Conservation (phyloP, 2,797 vertebrate species). For the Rhinogobio ventralis region DNA sequence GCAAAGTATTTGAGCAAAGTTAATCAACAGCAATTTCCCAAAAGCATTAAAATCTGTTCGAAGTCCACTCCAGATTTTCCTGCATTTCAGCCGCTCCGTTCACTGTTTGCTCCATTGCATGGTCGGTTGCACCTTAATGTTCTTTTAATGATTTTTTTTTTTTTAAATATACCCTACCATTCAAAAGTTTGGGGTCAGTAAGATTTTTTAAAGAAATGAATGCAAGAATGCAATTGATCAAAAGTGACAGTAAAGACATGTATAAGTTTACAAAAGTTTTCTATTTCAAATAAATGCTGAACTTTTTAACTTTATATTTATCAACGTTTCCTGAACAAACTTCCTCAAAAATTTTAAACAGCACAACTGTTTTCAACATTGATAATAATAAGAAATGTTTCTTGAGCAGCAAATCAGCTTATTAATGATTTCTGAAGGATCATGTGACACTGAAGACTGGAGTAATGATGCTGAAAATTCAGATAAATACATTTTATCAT, state of each 20-base stretch:
- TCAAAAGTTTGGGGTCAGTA: too few relatives aligned
- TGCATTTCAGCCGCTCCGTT: not conserved
- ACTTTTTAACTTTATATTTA: not conserved
- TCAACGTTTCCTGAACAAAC: not conserved
- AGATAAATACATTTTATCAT: not conserved
- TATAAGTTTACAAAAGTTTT: not conserved
- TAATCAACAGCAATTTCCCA: not conserved
- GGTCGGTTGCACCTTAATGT: not conserved
- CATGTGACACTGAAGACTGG: not conserved
- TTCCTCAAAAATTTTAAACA: not conserved
- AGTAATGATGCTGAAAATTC: not conserved
- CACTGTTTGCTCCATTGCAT: not conserved
- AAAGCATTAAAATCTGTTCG: not conserved
- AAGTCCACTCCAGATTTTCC: not conserved
- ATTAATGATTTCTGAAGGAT: not conserved
- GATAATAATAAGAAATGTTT: not conserved
- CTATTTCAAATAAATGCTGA: not conserved
- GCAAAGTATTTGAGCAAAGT: not conserved
- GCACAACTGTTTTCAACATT: not conserved
- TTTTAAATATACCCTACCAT: too few relatives aligned
- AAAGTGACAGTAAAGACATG: not conserved
- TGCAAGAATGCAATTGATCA: too few relatives aligned
- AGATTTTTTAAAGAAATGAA: too few relatives aligned
- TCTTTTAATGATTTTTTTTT: not conserved
- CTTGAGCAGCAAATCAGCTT: not conserved